Evolutionary conservation across 64 coral and sea anemone species (phyloP).

Genomic region (Orbicella faveolata): DNA sequence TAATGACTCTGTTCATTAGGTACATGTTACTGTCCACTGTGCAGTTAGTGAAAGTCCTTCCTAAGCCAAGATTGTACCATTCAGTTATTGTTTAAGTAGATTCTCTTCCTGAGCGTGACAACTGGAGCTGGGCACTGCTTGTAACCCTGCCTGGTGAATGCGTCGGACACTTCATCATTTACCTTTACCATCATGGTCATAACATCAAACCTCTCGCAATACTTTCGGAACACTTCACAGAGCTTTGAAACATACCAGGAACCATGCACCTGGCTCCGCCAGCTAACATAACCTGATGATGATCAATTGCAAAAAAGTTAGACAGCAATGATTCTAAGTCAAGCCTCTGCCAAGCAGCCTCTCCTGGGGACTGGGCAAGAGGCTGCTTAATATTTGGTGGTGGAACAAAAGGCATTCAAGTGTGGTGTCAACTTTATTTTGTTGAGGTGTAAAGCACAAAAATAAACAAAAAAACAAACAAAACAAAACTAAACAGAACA

Average conservation of each 20-base stretch:
- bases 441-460: no score
- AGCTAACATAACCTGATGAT: constrained; percentile 86
- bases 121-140: constrained; percentile 96
- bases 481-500: no score
- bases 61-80: not conserved
- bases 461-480: no score
- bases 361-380: no score
- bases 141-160: constrained; percentile 74
- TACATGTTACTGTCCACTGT: no score
- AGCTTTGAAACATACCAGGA: constrained; percentile 92
- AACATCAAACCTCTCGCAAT: constrained; percentile 67
- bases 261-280: constrained; percentile 82
- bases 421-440: no score
- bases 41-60: no score
- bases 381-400: no score
- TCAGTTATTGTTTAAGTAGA: constrained; percentile 80
- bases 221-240: constrained; percentile 66
- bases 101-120: constrained; percentile 74
- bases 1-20: no score
- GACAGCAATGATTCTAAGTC: not conserved
- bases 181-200: constrained; percentile 94
- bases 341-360: no score
- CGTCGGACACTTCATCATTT: constrained; percentile 86
- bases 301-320: not conserved
- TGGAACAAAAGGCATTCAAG: no score